Evolutionary conservation across 2,888 invertebrate species (phyloP).

Genomic region (Drosophila nr. fundita): DNA sequence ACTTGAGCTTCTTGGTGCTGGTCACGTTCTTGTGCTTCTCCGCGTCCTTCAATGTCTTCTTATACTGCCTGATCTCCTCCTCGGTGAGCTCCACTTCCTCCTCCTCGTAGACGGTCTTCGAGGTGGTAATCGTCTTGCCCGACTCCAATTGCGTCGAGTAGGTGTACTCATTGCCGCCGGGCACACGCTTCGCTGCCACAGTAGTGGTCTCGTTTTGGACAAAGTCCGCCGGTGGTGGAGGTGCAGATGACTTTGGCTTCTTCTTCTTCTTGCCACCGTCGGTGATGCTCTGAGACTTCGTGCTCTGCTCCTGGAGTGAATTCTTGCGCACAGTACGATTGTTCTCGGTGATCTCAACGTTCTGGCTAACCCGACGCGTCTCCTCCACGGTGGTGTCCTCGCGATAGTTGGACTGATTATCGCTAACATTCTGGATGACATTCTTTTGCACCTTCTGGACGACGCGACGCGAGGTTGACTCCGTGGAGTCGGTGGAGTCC

Average conservation of each 20-base stretch:
- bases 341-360: conserved; percentile 81
- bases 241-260: conserved; percentile 76
- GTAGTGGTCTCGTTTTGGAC: conserved; percentile 82
- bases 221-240: conserved; percentile 84
- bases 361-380: conserved; percentile 81
- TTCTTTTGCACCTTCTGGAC: conserved; percentile 79
- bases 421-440: conserved; percentile 57
- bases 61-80: conserved; percentile 83
- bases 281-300: conserved; percentile 66
- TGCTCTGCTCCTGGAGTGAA: conserved; percentile 82
- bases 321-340: conserved; percentile 83
- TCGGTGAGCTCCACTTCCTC: conserved; percentile 84
- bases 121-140: conserved; percentile 83
- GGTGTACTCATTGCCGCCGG: conserved; percentile 83
- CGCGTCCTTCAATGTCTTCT: conserved; percentile 84
- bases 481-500: conserved; percentile 81
- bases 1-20: conserved; percentile 83
- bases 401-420: conserved; percentile 68
- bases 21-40: conserved; percentile 84
- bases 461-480: conserved; percentile 73
- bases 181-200: conserved; percentile 79
- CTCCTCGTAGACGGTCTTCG: conserved; percentile 84
- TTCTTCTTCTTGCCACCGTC: conserved; percentile 77
- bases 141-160: conserved; percentile 83
- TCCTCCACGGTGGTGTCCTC: conserved; percentile 82